A percentile compares a stretch with the other conserved stretches of the same genome.
These are phyloP conservation scores for Phocoena phocoena DNA, from an alignment of 2,113 vertebrate species.

Conservation along the genomic window DNA sequence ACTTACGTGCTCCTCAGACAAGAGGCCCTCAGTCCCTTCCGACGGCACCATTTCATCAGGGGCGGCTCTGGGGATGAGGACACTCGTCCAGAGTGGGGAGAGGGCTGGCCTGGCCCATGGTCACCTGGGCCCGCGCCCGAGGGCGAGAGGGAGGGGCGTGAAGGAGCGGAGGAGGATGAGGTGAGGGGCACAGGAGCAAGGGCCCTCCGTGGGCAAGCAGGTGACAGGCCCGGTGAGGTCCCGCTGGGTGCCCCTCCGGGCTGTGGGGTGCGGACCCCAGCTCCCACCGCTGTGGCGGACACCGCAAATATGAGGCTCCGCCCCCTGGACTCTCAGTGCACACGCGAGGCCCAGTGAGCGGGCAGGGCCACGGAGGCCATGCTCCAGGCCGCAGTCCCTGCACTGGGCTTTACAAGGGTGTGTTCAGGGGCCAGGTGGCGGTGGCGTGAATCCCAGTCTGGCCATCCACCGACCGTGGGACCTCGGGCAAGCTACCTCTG, in stretches of 20 bases:
- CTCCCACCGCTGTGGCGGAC: not conserved
- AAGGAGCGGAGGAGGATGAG: not conserved
- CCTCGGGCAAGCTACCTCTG: not conserved
- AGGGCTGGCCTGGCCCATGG: not conserved
- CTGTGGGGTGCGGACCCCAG: not conserved
- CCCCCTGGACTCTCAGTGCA: not conserved
- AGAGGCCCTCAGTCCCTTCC: accelerated
- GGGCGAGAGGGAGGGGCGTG: not conserved
- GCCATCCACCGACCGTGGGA: not conserved
- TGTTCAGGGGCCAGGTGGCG: not conserved
- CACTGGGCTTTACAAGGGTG: not conserved
- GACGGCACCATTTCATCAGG: not conserved
- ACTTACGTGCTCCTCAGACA: not conserved
- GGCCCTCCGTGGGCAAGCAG: not conserved
- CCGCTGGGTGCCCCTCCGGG: too few relatives aligned
- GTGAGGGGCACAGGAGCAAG: not conserved
- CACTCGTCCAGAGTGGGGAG: not conserved
- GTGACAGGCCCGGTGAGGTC: not conserved
- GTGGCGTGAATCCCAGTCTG: not conserved
- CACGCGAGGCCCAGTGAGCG: not conserved
- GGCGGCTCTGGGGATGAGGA: not conserved
- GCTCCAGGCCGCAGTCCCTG: not conserved
- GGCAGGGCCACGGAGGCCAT: not conserved
- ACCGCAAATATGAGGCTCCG: not conserved
- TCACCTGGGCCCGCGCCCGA: not conserved